Evolutionary conservation across 2,797 vertebrate species (phyloP).

Genomic region (Poeciliopsis paucimaculata): DNA sequence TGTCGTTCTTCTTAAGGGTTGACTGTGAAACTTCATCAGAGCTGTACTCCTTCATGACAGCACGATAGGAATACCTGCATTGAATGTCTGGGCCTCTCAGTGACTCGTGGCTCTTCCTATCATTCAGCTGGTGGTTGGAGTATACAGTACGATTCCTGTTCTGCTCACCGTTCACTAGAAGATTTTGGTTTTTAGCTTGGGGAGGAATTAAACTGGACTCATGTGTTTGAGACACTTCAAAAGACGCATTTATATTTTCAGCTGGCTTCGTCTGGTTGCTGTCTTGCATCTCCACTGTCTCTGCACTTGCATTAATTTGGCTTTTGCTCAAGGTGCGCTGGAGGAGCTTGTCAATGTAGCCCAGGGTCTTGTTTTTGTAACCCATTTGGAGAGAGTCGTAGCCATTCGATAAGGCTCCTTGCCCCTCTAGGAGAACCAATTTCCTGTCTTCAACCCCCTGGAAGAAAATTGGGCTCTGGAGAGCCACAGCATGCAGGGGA

Average conservation of each 20-base stretch:
- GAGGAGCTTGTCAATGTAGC: constrained; percentile 87
- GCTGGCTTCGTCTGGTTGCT: constrained; percentile 48
- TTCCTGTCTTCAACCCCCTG: constrained; percentile 60
- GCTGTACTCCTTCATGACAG: constrained; percentile 54
- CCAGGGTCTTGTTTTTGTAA: constrained; percentile 72
- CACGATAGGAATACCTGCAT: constrained; percentile 57
- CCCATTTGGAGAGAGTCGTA: constrained; percentile 45
- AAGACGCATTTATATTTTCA: constrained; percentile 50
- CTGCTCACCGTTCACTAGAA: constrained; percentile 40
- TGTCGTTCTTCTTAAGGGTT: constrained; percentile 49
- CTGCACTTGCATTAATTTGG: constrained; percentile 54
- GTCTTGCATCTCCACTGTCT: constrained; percentile 34
- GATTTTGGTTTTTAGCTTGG: constrained; percentile 38
- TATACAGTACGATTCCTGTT: constrained; percentile 49
- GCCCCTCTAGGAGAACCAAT: constrained; percentile 47
- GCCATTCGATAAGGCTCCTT: constrained; percentile 22
- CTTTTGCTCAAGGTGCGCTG: constrained; percentile 78
- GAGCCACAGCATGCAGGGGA: constrained; percentile 92
- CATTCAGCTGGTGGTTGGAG: constrained; percentile 52
- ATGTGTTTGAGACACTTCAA: constrained; percentile 44
- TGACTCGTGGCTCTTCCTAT: constrained; percentile 35
- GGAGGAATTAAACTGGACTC: constrained; percentile 17
- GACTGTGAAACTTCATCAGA: constrained; percentile 54
- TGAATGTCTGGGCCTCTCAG: constrained; percentile 43
- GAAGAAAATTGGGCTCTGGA: constrained; percentile 93